Base-by-base conservation (phyloP, 2,888 invertebrate species). In the Drosophila crucigera region DNA sequence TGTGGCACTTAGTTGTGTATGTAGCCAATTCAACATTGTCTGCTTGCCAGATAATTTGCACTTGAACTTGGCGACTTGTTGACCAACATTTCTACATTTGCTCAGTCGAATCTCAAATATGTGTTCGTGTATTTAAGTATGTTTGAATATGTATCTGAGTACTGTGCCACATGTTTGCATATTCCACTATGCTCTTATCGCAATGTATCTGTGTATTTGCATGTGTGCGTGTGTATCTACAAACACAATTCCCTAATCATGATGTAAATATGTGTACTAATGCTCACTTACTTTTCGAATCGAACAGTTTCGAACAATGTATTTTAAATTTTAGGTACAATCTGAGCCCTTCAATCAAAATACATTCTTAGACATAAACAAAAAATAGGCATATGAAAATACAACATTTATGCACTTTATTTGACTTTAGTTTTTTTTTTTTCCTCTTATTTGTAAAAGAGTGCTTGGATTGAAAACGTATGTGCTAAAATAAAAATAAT, bases 1-100 rank as follows among this genome's bases (percentile, higher is more conserved):
- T 28, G 43, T 72, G 71, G 50, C 52, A 67, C 52, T 67, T 39
- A 35, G 33, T 43, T 41, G 43, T 47, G 9, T 25, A 9, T 47
- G 7, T 47, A 19, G 68, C 43, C n/a, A 41, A n/a, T 41, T 16
- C 59, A 64, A 58, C 41, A 50, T 58, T 47, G 47, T 47, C 47
- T 65, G 75, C 65, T 47, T 49, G 22, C 9, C n/a, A n/a, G 70
- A 76, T 59, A 75, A 70, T 39, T 61, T 35, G 47, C 60, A 55
- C 60, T 61, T 66, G 73, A 73, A 58, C 60, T 61, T 66, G 66
- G 4, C 28, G 50, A 25, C 22, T 43, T 50, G 28, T 67, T 55
- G 54, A 37, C 41, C 33, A 28, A 43, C 25, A 25, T 49, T 53
- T 25, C 16, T 0, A 47, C 16, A 47, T 68, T 70, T 70, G 53